Evolutionary conservation across 2,888 invertebrate genomes (phyloP).

Genomic region (Dorcus parallelipipedus): DNA sequence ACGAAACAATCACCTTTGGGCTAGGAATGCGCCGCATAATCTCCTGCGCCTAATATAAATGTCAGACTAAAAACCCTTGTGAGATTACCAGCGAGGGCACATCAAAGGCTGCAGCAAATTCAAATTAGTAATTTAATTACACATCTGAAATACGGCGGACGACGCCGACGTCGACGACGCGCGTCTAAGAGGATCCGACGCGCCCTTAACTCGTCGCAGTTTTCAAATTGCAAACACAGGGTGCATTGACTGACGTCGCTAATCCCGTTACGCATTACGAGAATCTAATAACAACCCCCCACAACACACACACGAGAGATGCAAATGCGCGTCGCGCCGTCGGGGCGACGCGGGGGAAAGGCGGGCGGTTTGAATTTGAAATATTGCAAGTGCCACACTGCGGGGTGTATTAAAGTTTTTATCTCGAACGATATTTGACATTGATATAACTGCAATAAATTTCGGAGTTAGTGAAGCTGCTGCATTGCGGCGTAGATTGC

Average conservation of each 20-base stretch:
- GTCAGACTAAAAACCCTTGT: conserved; percentile 10
- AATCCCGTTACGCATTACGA: conserved; percentile 37
- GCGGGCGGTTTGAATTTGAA: background rate
- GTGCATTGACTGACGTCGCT: conserved; percentile 41
- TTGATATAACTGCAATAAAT: background rate
- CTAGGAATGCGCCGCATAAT: conserved; percentile 8
- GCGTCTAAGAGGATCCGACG: background rate
- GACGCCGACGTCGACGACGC: background rate
- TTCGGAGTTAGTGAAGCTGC: background rate
- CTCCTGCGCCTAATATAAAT: conserved; percentile 13
- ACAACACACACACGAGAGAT: background rate
- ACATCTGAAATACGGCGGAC: conserved; percentile 18
- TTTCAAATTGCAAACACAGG: conserved; percentile 37
- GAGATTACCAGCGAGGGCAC: conserved; percentile 13
- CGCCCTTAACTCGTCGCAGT: conserved; percentile 32
- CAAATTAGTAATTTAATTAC: conserved; percentile 32
- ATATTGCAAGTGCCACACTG: background rate
- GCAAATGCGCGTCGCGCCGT: background rate
- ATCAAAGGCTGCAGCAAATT: conserved; percentile 30
- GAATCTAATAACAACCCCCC: conserved; percentile 35
- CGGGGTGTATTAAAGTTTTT: background rate
- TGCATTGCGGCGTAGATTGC: background rate
- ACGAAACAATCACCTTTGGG: conserved; percentile 4
- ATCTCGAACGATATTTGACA: background rate
- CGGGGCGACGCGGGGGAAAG: too few species aligned